Conservation (phyloP, 2,888 invertebrate genomes). For the Camptogramma bilineatum region DNA sequence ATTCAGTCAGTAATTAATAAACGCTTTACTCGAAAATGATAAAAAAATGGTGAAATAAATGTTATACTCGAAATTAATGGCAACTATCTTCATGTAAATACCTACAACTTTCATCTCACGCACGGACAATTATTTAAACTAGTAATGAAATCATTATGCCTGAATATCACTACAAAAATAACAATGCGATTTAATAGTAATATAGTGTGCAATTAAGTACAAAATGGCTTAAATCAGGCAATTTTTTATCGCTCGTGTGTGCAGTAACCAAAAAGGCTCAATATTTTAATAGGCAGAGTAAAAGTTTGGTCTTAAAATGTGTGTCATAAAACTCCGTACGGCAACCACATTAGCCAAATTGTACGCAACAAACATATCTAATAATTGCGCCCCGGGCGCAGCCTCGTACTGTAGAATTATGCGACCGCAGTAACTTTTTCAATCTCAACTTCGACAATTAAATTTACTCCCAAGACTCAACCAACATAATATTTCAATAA, state of each 20-base stretch:
- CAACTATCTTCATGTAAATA: too few species aligned
- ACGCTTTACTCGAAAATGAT: too few species aligned
- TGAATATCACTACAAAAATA: too few species aligned
- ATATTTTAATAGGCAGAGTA: slow-evolving; percentile 43
- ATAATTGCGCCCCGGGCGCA: slow-evolving; percentile 71
- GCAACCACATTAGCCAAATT: slow-evolving; percentile 76
- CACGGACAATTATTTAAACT: too few species aligned
- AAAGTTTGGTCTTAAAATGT: slow-evolving; percentile 58
- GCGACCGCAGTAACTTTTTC: slow-evolving; percentile 81
- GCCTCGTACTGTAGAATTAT: slow-evolving; percentile 73
- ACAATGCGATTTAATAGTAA: too few species aligned
- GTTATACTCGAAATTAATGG: too few species aligned
- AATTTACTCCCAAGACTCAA: slow-evolving; percentile 76
- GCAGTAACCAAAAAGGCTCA: slow-evolving; percentile 32
- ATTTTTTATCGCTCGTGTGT: neutral
- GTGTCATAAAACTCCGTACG: slow-evolving; percentile 63
- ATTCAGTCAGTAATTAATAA: too few species aligned
- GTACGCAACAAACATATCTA: slow-evolving; percentile 78
- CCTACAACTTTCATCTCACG: too few species aligned
- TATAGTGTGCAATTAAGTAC: too few species aligned
- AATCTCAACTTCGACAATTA: slow-evolving; percentile 83
- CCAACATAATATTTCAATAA: slow-evolving; percentile 79
- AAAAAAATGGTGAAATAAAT: too few species aligned
- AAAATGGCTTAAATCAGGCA: neutral
- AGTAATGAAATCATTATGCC: too few species aligned